phyloP scores from a whole-genome alignment of 1,140 invertebrate species.

The Medauroidea extradentata region DNA sequence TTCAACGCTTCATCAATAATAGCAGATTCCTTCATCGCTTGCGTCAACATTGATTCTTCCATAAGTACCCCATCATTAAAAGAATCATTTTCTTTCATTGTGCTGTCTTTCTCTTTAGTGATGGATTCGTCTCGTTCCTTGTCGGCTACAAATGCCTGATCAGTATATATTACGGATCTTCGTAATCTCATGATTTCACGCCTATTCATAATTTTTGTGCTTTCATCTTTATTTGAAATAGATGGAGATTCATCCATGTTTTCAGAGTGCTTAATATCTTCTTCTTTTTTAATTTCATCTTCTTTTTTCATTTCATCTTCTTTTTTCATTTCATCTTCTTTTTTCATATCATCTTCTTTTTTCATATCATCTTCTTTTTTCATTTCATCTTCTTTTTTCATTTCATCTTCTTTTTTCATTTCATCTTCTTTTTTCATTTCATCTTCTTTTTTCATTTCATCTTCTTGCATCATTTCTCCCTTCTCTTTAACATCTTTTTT shows the following conservation, averaged over 20 bases:
- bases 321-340: conserved; percentile 33
- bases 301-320: conserved; percentile 25
- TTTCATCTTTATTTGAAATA: too few relatives aligned
- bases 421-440: neutral
- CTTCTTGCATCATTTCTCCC: neutral
- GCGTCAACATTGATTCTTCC: neutral
- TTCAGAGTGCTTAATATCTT: neutral
- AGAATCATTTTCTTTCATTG: conserved; percentile 6
- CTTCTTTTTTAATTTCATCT: neutral
- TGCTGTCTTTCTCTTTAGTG: conserved; percentile 19
- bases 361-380: neutral
- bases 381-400: neutral
- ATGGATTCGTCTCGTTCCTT: neutral
- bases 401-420: neutral
- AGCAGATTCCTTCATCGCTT: neutral
- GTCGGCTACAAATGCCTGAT: neutral
- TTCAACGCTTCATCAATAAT: conserved; percentile 42
- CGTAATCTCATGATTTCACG: too few relatives aligned
- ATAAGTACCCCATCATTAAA: too few relatives aligned
- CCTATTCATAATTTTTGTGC: too few relatives aligned
- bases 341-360: conserved; percentile 30
- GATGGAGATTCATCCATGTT: neutral
- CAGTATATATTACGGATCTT: too few relatives aligned
- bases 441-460: neutral
- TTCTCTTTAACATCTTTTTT: conserved; percentile 29